Conservation (phyloP, 2,888 invertebrate species). For the Parasteatoda lunata region DNA sequence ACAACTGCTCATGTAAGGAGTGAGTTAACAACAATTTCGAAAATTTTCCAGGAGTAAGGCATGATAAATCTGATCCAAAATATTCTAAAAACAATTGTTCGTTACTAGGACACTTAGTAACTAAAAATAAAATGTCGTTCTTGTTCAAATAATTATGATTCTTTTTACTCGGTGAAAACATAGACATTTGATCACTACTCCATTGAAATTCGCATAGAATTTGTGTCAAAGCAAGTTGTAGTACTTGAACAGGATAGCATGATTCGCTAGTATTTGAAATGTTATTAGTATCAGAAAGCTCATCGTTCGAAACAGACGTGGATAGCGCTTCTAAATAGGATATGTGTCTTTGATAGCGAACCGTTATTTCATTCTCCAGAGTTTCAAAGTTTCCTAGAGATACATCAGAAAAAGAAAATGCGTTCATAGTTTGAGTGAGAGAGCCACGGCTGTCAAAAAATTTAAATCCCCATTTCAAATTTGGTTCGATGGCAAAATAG, state of each 20-base stretch:
- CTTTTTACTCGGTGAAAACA: constrained; percentile 36
- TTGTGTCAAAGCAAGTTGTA: constrained; percentile 52
- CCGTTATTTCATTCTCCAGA: constrained; percentile 59
- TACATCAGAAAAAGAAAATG: constrained; percentile 32
- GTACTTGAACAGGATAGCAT: constrained; percentile 17
- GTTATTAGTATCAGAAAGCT: neutral
- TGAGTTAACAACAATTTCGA: constrained; percentile 26
- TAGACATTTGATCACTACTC: constrained; percentile 29
- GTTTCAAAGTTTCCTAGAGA: constrained; percentile 53
- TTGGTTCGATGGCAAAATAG: constrained; percentile 9
- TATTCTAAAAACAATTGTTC: constrained; percentile 18
- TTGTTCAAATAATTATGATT: constrained; percentile 10
- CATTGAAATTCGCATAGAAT: constrained; percentile 58
- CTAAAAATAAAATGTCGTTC: constrained; percentile 39
- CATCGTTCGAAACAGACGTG: constrained; percentile 3
- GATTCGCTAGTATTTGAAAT: no score
- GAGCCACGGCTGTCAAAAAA: constrained; percentile 55
- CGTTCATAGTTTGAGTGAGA: constrained; percentile 39
- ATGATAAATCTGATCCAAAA: constrained; percentile 33
- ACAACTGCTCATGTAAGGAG: constrained; percentile 25
- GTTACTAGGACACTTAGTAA: constrained; percentile 32
- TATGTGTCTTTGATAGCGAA: constrained; percentile 43
- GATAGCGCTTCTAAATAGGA: constrained; percentile 42
- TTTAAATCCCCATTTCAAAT: constrained; percentile 57
- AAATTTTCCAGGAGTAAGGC: constrained; percentile 15